phyloP scores from a whole-genome alignment of 2,888 invertebrate species.

The Fabriciana adippe region DNA sequence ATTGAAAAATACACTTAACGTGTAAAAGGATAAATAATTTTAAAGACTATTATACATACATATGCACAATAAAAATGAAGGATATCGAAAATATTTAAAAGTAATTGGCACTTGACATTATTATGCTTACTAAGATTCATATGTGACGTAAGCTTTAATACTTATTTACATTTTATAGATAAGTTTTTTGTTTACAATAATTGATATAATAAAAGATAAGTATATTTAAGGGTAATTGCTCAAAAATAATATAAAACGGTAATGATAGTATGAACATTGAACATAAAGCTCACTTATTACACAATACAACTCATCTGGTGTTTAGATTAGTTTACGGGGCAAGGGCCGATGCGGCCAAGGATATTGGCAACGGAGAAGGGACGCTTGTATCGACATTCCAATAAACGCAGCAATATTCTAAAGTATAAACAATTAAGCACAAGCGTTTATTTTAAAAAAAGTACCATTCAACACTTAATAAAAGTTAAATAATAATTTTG shows the following conservation, averaged over 20 bases:
- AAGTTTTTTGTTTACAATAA: too few relatives aligned
- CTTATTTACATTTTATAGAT: too few relatives aligned
- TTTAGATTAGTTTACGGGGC: constrained; percentile 43
- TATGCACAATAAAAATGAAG: too few relatives aligned
- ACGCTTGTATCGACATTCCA: constrained; percentile 33
- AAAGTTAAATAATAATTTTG: background rate
- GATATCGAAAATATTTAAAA: too few relatives aligned
- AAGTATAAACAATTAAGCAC: constrained; percentile 10
- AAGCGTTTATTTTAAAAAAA: background rate
- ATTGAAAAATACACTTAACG: too few relatives aligned
- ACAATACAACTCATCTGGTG: constrained; percentile 25
- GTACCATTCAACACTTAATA: background rate
- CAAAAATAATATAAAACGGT: constrained; percentile 3
- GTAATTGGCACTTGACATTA: too few relatives aligned
- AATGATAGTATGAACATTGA: constrained; percentile 12
- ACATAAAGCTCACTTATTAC: constrained; percentile 20
- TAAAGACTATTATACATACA: too few relatives aligned
- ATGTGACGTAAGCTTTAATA: too few relatives aligned
- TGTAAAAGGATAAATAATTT: too few relatives aligned
- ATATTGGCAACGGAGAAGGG: constrained; percentile 43
- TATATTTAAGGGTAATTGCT: too few relatives aligned
- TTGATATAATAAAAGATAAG: too few relatives aligned
- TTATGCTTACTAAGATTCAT: too few relatives aligned
- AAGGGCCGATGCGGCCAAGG: constrained; percentile 47
- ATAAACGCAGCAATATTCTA: constrained; percentile 21